Evolutionary conservation across 2,113 vertebrate species (phyloP).

Genomic region (Anguilla rostrata): DNA sequence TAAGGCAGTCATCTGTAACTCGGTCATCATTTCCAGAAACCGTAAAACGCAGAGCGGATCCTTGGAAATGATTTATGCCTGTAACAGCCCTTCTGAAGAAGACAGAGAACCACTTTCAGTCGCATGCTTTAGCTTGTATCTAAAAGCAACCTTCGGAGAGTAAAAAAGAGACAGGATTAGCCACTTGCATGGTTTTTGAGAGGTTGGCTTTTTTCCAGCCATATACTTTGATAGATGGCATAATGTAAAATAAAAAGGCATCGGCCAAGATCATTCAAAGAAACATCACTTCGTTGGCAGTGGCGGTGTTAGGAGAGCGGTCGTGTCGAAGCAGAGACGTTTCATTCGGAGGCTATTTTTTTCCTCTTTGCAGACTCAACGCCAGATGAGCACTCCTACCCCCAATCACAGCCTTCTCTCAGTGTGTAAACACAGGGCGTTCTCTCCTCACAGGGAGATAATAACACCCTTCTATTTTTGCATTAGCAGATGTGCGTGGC

Average conservation of each 20-base stretch:
- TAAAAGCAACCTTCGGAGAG: background rate
- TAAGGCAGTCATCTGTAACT: background rate
- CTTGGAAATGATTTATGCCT: background rate
- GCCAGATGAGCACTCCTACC: conserved; percentile 1
- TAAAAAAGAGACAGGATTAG: too few relatives aligned
- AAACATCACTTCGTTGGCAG: background rate
- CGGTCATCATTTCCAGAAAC: background rate
- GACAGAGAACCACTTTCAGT: background rate
- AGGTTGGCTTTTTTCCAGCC: background rate
- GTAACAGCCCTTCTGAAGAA: background rate
- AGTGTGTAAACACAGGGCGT: conserved; percentile 7
- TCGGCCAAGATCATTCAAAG: background rate
- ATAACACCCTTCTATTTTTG: conserved; percentile 11
- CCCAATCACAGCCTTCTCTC: background rate
- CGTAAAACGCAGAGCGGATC: background rate
- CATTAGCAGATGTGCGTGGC: background rate
- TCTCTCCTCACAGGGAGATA: background rate
- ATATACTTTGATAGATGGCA: background rate
- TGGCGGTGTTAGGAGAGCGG: background rate
- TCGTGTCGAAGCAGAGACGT: background rate
- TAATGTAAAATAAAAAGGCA: background rate
- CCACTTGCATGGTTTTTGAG: background rate
- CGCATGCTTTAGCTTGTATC: background rate
- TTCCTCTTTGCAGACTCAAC: background rate
- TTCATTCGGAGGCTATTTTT: background rate